Evolutionary conservation across 37 sponge, comb jelly and placozoan species (phyloP).

Genomic region (Bolinopsis microptera): DNA sequence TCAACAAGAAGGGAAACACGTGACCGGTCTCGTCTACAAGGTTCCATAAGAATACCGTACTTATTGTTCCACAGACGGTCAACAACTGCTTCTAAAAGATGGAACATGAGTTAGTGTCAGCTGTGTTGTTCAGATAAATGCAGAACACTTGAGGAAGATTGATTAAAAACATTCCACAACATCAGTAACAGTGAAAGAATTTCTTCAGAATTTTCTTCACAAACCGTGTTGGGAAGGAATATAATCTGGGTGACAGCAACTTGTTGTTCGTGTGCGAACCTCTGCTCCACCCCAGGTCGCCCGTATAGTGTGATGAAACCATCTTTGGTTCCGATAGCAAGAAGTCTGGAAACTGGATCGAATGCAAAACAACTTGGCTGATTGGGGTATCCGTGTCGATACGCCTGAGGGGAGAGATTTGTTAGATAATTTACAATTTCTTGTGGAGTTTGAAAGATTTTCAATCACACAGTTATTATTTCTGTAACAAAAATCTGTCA

Average conservation of each 20-base stretch:
- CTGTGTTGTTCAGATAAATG: no score
- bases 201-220: no score
- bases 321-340: neutral
- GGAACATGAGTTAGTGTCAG: no score
- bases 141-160: no score
- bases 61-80: neutral
- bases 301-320: constrained; percentile 10
- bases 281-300: constrained; percentile 43
- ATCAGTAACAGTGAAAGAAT: no score
- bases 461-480: no score
- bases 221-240: constrained; percentile 2
- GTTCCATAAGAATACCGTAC: constrained; percentile 19
- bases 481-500: no score
- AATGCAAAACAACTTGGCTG: constrained; percentile 39
- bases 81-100: neutral
- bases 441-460: no score
- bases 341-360: neutral
- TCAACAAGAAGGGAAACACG: neutral
- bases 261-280: neutral
- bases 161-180: no score
- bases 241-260: constrained; percentile 26
- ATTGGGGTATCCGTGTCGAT: constrained; percentile 13
- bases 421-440: neutral
- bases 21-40: constrained; percentile 3
- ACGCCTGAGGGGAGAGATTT: neutral